Evolutionary conservation across 2,888 invertebrate genomes (phyloP), one percentile per base, ranked within the genome.

Genomic region (Hyles lineata): DNA sequence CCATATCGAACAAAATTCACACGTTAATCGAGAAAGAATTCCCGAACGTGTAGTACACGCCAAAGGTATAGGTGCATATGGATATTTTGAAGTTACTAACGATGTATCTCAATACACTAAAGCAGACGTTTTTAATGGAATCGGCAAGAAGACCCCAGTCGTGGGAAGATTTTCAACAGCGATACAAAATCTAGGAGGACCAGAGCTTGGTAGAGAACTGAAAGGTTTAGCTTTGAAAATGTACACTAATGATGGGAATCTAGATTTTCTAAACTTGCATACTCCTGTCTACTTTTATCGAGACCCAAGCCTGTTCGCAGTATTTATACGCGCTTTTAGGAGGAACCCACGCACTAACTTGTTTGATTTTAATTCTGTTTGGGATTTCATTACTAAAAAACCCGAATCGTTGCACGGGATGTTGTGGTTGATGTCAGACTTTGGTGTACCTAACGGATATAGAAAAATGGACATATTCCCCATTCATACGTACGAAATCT

Each of bases 31-130:
- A 32, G 98, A 99, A 89, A 96, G 98, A 74, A 98, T 98, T 82
- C 98, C 99, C 0, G 98, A 99, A 87, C 95, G 99, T 79, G 97
- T 98, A 0, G 98, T 98, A 1, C 98, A 98, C 87, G 98, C 99
- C 0, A 99, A 99, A 91, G 99, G 98, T 75, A 97, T 97, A 59
- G 98, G 97, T 21, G 97, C 97, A 2, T 97, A 97, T 85, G 97
- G 97, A 1, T 97, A 97, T 83, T 97, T 98, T 80, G 97, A 97
- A 89, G 97, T 98, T 4, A 98, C 98, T 0, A 96, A 98, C 80
- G 97, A 98, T 86, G 97, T 98, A 70, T 95, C 96, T 1, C 95
- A 96, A 82, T 98, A 97, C 85, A 95, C 95, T 72, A 97, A 96
- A 73, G 97, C 98, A 0, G 96, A 96, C 78, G 90, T 98, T 0